phyloP scores from a whole-genome alignment of 2,888 invertebrate species.

The Ypsolopha sequella region DNA sequence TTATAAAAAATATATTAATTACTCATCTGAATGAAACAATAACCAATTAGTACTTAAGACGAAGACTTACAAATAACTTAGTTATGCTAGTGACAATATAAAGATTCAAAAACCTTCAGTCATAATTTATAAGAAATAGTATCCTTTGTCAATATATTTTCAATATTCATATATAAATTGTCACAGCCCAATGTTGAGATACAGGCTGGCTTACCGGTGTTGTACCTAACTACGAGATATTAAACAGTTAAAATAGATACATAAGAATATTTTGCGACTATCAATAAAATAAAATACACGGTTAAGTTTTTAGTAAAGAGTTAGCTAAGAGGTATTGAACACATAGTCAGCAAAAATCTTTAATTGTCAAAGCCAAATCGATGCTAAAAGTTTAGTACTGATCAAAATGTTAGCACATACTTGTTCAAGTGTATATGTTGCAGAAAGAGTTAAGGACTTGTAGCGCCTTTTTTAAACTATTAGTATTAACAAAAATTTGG shows the following conservation, averaged over 20 bases:
- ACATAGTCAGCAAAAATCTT: too few species aligned
- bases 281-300: neutral
- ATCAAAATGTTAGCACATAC: too few species aligned
- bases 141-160: slow-evolving; percentile 22
- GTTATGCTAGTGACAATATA: slow-evolving; percentile 25
- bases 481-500: neutral
- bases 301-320: neutral
- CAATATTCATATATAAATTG: slow-evolving; percentile 23
- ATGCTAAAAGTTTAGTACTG: too few species aligned
- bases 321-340: neutral
- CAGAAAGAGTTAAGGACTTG: too few species aligned
- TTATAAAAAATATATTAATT: too few species aligned
- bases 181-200: slow-evolving; percentile 30
- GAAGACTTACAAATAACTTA: neutral
- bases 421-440: too few species aligned
- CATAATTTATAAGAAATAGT: slow-evolving; percentile 54
- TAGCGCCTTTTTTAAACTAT: too few species aligned
- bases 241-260: too few species aligned
- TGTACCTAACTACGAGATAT: too few species aligned
- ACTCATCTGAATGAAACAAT: too few species aligned
- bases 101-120: slow-evolving; percentile 58
- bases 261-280: neutral
- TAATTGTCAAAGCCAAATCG: too few species aligned
- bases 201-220: slow-evolving; percentile 6
- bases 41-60: too few species aligned